A percentile compares a stretch with the other conserved stretches of the same genome.
These are phyloP conservation scores for Amblyopsis rosae DNA, from an alignment of 2,113 vertebrate species.

Conservation along the genomic window DNA sequence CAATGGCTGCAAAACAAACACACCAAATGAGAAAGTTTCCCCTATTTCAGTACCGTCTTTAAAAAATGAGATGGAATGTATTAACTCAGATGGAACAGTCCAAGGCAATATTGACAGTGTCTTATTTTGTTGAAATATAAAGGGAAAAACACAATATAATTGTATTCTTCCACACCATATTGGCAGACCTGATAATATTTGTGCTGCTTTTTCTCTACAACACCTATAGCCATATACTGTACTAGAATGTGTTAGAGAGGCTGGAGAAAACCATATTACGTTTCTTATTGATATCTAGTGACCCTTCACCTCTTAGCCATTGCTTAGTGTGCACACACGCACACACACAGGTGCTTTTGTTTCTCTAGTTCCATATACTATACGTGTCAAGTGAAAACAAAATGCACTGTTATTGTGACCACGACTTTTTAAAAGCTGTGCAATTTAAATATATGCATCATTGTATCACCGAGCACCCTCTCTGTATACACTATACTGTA, in stretches of 20 bases:
- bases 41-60: conserved; percentile 34
- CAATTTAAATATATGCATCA: conserved; percentile 34
- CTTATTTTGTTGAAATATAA: conserved; percentile 48
- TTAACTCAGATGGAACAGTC: conserved; percentile 55
- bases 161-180: conserved; percentile 40
- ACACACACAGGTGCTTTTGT: conserved; percentile 2
- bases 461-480: too few species aligned
- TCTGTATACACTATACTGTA: too few species aligned
- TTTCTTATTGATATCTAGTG: conserved; percentile 50
- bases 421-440: conserved; percentile 38
- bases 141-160: conserved; percentile 59
- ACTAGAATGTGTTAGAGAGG: conserved; percentile 30
- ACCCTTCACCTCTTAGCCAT: conserved; percentile 51
- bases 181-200: conserved; percentile 40
- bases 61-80: conserved; percentile 42
- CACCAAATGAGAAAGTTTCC: conserved; percentile 3
- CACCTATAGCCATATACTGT: conserved; percentile 35
- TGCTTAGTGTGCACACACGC: not conserved
- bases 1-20: not conserved
- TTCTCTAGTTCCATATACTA: not conserved
- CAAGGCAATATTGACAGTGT: conserved; percentile 60
- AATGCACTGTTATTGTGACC: conserved; percentile 27
- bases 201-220: conserved; percentile 36
- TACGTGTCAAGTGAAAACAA: conserved; percentile 1
- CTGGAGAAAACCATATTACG: conserved; percentile 50